These are phyloP conservation scores for Drosophila ogumai DNA, from an alignment of 1,140 invertebrate genomes.

Conservation along the genomic window DNA sequence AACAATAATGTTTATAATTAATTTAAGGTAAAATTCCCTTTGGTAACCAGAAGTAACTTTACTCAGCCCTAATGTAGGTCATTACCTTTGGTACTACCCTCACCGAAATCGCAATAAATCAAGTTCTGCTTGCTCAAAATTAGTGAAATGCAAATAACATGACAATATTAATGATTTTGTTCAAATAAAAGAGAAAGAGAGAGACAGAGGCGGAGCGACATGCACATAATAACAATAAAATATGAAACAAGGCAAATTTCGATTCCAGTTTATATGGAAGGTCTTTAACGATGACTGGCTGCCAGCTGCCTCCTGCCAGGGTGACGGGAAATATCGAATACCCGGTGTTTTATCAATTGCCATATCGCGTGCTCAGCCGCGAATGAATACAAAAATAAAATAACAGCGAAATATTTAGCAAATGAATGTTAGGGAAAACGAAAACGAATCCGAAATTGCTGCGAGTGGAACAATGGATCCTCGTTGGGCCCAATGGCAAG, in stretches of 20 bases:
- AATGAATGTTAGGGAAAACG: constrained; percentile 41
- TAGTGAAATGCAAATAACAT: constrained; percentile 78
- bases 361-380: constrained; percentile 69
- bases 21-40: not conserved
- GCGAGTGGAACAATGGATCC: constrained; percentile 62
- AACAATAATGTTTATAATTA: not conserved
- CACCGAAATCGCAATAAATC: constrained; percentile 59
- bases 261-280: constrained; percentile 33
- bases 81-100: constrained; percentile 27
- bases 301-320: not conserved
- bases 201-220: not conserved
- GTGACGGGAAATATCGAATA: constrained; percentile 77
- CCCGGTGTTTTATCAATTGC: constrained; percentile 82
- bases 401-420: constrained; percentile 26
- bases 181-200: constrained; percentile 7
- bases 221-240: constrained; percentile 59
- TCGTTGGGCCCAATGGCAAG: constrained; percentile 28
- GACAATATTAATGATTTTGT: constrained; percentile 76
- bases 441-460: constrained; percentile 49
- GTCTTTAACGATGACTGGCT: constrained; percentile 46
- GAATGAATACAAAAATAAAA: constrained; percentile 46
- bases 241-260: constrained; percentile 54
- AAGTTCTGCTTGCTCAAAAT: constrained; percentile 67
- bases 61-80: constrained; percentile 19
- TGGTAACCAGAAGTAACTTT: not conserved